Evolutionary conservation across 2,797 vertebrate genomes (phyloP).

Genomic region (Monodelphis domestica): DNA sequence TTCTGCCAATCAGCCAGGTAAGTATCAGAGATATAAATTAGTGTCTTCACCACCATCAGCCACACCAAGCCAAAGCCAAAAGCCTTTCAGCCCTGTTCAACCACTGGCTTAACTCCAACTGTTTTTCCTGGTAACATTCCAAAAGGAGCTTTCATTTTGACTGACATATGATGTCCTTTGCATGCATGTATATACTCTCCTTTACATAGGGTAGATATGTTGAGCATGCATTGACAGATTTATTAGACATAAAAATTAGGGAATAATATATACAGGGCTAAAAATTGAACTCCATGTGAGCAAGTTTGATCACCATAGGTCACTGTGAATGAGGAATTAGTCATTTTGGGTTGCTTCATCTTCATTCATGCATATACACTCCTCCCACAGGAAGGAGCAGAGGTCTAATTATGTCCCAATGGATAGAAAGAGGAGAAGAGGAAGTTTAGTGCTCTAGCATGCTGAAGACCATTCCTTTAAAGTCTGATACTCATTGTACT

Average conservation of each 20-base stretch:
- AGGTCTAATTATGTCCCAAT: no score
- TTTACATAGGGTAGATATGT: background rate
- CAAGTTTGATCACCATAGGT: background rate
- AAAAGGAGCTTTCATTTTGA: no score
- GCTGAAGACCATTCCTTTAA: background rate
- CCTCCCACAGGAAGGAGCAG: background rate
- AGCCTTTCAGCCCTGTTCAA: no score
- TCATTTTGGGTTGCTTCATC: background rate
- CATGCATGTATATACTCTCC: no score
- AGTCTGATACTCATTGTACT: background rate
- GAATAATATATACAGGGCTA: background rate
- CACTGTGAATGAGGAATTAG: background rate
- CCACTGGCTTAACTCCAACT: no score
- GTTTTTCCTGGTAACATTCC: no score
- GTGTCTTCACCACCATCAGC: no score
- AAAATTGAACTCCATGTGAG: background rate
- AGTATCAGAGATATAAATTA: no score
- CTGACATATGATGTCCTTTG: no score
- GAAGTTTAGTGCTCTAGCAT: background rate
- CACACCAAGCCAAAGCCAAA: no score
- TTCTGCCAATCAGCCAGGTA: no score
- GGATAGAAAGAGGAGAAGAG: no score
- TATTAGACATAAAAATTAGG: background rate
- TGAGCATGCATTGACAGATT: background rate
- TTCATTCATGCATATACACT: background rate